These are phyloP conservation scores for Bombus cullumanus DNA, from an alignment of 1,140 invertebrate species.

Conservation along the genomic window DNA sequence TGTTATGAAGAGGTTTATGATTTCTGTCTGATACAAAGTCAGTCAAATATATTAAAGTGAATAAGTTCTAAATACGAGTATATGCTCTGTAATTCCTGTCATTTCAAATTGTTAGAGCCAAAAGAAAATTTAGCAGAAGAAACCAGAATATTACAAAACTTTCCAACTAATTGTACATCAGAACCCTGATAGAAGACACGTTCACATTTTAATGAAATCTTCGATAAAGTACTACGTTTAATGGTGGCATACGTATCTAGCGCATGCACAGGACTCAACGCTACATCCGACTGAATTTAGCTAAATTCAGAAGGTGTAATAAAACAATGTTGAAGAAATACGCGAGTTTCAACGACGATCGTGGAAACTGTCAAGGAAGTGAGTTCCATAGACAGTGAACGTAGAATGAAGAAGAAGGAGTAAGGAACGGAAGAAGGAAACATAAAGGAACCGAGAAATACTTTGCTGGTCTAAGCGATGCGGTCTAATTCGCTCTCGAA, in stretches of 20 bases:
- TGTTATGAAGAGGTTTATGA: neutral
- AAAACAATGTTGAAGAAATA: neutral
- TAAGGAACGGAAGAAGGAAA: conserved; percentile 10
- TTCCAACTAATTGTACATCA: no score
- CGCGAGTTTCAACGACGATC: neutral
- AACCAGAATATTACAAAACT: no score
- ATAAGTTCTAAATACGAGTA: no score
- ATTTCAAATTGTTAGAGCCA: no score
- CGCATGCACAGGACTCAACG: neutral
- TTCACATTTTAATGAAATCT: no score
- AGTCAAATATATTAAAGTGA: neutral
- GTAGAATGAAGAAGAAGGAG: neutral
- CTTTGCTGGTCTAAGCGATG: conserved; percentile 43
- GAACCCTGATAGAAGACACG: no score
- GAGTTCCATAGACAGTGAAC: neutral
- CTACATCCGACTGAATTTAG: neutral
- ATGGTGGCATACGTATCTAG: no score
- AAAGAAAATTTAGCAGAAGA: no score
- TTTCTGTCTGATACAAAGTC: no score
- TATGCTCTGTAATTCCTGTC: no score
- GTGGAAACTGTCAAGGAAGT: neutral
- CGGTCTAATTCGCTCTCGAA: conserved; percentile 45
- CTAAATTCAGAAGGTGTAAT: neutral
- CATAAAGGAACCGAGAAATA: conserved; percentile 18
- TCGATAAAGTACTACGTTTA: no score